phyloP scores from a whole-genome alignment of 2,888 invertebrate species.

The Hirtodrosophila confusa region DNA sequence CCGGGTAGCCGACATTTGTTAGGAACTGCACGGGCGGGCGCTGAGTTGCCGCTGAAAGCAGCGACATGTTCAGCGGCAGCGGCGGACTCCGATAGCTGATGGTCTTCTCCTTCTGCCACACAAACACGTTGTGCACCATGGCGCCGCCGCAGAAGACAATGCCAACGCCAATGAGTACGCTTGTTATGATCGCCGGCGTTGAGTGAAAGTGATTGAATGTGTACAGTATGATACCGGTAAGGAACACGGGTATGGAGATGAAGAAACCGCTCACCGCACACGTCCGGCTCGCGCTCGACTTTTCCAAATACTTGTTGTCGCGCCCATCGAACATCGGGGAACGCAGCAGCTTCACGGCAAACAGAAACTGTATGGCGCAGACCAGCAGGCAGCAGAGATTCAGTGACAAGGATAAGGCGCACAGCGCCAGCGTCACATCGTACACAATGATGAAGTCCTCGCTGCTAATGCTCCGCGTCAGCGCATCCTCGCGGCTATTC shows the following conservation, averaged over 20 bases:
- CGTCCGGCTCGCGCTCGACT: constrained; percentile 94
- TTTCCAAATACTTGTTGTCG: constrained; percentile 95
- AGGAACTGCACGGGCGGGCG: constrained; percentile 71
- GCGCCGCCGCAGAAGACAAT: constrained; percentile 96
- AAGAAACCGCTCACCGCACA: constrained; percentile 97
- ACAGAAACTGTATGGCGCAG: constrained; percentile 97
- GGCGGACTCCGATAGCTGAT: constrained; percentile 87
- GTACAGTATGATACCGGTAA: constrained; percentile 96
- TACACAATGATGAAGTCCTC: constrained; percentile 95
- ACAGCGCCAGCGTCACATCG: constrained; percentile 95
- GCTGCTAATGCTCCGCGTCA: constrained; percentile 85
- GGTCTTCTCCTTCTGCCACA: constrained; percentile 96
- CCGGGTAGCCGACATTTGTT: constrained; percentile 58
- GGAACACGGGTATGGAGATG: constrained; percentile 96
- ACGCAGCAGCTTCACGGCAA: constrained; percentile 95
- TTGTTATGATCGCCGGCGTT: constrained; percentile 95
- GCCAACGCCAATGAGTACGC: constrained; percentile 94
- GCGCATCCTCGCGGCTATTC: constrained; percentile 84
- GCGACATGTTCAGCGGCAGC: constrained; percentile 63
- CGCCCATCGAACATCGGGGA: constrained; percentile 91
- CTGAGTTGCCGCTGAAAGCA: constrained; percentile 53
- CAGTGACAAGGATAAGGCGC: constrained; percentile 93
- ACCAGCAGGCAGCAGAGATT: constrained; percentile 96
- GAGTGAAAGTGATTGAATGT: constrained; percentile 96
- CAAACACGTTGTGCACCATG: constrained; percentile 97